Conservation (phyloP, 2,797 vertebrate species). For the Catostomus latipinnis region DNA sequence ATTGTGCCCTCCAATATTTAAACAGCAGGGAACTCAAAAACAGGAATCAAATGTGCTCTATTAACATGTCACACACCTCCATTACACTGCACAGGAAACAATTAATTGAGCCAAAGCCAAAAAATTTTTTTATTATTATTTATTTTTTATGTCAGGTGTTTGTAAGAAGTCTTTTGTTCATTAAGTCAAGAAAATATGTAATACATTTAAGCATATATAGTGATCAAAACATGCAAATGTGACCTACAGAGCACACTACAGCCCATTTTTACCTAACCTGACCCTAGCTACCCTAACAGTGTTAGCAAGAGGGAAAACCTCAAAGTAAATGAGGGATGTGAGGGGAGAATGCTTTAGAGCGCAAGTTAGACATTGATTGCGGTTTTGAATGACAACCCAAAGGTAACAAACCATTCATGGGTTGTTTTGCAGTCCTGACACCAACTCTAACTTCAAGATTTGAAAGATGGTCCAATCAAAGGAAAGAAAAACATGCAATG, state of each 20-base stretch:
- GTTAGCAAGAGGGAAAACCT: conserved; percentile 14
- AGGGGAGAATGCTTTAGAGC: conserved; percentile 9
- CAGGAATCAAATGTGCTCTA: too few relatives aligned
- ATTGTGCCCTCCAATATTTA: too few relatives aligned
- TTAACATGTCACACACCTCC: too few relatives aligned
- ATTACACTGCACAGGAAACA: too few relatives aligned
- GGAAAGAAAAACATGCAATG: conserved; percentile 1
- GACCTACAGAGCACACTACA: background rate
- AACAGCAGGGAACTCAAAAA: too few relatives aligned
- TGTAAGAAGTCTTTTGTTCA: too few relatives aligned
- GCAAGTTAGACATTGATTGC: conserved; percentile 8
- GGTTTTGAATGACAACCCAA: conserved; percentile 22
- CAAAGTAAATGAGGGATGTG: conserved; percentile 5
- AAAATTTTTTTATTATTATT: too few relatives aligned
- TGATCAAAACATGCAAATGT: conserved; percentile 17
- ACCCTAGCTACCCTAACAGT: background rate
- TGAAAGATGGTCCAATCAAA: conserved; percentile 15
- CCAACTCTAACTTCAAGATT: conserved; percentile 1
- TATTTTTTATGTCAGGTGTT: too few relatives aligned
- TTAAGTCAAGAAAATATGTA: too few relatives aligned
- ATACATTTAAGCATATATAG: background rate
- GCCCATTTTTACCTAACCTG: conserved; percentile 17
- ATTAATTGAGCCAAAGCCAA: too few relatives aligned
- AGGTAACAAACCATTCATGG: conserved; percentile 21
- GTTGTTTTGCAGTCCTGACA: background rate